phyloP scores from a whole-genome alignment of 1,140 invertebrate genomes.

The Drosophila persimilis region DNA sequence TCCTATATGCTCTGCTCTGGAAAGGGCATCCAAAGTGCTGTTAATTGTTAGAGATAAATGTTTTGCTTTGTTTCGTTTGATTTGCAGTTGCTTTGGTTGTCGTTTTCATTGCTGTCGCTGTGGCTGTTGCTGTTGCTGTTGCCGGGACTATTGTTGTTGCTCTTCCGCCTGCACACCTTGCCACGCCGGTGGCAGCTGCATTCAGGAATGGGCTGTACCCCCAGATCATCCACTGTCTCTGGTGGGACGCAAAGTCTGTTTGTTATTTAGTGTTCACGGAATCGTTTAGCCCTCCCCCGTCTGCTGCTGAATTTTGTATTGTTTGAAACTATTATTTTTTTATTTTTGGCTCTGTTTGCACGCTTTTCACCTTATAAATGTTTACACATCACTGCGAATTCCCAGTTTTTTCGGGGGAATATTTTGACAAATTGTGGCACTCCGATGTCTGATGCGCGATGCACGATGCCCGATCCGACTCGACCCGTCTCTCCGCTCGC shows the following conservation, averaged over 20 bases:
- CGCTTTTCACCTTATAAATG: conserved; percentile 49
- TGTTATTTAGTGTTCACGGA: conserved; percentile 64
- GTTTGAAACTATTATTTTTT: conserved; percentile 4
- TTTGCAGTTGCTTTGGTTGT: conserved; percentile 33
- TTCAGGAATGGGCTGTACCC: conserved; percentile 19
- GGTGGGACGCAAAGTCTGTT: conserved; percentile 55
- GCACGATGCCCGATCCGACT: too few relatives aligned
- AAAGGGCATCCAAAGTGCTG: conserved; percentile 7
- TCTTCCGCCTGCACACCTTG: conserved; percentile 36
- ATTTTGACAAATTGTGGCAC: conserved; percentile 51
- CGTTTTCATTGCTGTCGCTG: conserved; percentile 24
- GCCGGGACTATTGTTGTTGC: conserved; percentile 12
- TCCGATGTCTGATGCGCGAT: not conserved
- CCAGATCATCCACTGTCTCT: not conserved
- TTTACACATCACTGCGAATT: conserved; percentile 51
- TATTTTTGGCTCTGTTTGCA: conserved; percentile 9
- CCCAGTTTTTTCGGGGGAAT: conserved; percentile 20
- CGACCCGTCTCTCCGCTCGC: conserved; percentile 36
- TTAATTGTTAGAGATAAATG: not conserved
- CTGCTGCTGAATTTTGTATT: conserved; percentile 35
- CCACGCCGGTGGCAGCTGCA: conserved; percentile 21
- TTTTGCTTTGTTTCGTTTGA: conserved; percentile 22
- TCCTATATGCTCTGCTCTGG: not conserved
- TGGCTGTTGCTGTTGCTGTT: conserved; percentile 1
- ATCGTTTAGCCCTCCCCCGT: conserved; percentile 56